Percentiles rank a stretch among this genome's conserved stretches.
phyloP scores from a whole-genome alignment of 1,140 invertebrate genomes.

The Drosophila setifemur region DNA sequence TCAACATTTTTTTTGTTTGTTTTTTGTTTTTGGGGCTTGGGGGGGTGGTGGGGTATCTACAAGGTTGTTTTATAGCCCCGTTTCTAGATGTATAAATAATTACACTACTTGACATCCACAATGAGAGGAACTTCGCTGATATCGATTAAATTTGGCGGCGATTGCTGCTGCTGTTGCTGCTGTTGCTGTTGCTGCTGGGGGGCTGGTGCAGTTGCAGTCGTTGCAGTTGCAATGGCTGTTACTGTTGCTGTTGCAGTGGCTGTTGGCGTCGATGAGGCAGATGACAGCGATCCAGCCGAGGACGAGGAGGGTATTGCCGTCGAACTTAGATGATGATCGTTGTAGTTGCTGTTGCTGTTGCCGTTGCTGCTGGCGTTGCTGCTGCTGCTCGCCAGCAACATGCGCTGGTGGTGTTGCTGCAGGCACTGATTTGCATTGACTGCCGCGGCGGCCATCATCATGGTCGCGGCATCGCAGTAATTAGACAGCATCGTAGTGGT shows the following conservation, averaged over 20 bases:
- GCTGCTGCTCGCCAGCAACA: slow-evolving; percentile 57
- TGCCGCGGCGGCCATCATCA: slow-evolving; percentile 81
- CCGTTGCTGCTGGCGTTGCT: slow-evolving; percentile 17
- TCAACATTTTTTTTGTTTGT: slow-evolving; percentile 31
- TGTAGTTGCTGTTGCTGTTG: slow-evolving; percentile 19
- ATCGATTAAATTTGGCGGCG: slow-evolving; percentile 82
- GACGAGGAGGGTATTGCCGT: slow-evolving; percentile 40
- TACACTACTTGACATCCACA: slow-evolving; percentile 82
- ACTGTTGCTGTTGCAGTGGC: slow-evolving; percentile 33
- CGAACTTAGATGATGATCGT: slow-evolving; percentile 38
- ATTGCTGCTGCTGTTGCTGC: slow-evolving; percentile 61
- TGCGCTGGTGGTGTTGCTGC: slow-evolving; percentile 76
- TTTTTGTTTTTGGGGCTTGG: slow-evolving; percentile 26
- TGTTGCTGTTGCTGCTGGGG: slow-evolving; percentile 40
- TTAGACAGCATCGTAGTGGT: slow-evolving; percentile 80
- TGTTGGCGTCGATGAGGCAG: slow-evolving; percentile 70
- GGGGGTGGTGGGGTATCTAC: slow-evolving; percentile 38
- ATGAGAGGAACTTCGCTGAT: slow-evolving; percentile 82
- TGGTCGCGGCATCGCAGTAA: slow-evolving; percentile 81
- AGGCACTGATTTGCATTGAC: slow-evolving; percentile 82
- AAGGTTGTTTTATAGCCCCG: slow-evolving; percentile 34
- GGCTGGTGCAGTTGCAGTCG: slow-evolving; percentile 32
- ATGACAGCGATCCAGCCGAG: slow-evolving; percentile 65
- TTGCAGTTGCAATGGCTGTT: slow-evolving; percentile 24
- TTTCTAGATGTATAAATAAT: slow-evolving; percentile 74